phyloP scores from a whole-genome alignment of 2,113 vertebrate species.

The Vulpes vulpes region DNA sequence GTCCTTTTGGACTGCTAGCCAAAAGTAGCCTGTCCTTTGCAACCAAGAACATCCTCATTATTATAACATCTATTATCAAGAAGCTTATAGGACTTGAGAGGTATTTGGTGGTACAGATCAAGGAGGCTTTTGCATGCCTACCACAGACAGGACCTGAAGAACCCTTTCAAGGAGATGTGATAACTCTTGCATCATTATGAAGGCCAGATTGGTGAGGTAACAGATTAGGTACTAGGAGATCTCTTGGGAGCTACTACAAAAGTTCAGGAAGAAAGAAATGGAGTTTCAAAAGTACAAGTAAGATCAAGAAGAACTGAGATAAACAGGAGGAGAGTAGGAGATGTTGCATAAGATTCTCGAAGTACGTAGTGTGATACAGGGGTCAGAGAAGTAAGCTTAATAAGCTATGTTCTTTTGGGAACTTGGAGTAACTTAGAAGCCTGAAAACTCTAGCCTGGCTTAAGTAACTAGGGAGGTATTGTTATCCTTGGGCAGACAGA shows the following conservation, averaged over 20 bases:
- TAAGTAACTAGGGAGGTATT: not conserved
- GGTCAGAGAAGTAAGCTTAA: not conserved
- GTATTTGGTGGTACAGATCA: not conserved
- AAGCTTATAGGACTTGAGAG: not conserved
- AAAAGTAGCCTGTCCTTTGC: not conserved
- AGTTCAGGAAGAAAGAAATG: slow-evolving; percentile 4
- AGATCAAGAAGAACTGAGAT: not conserved
- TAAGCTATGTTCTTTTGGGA: slow-evolving; percentile 1
- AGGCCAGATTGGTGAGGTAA: not conserved
- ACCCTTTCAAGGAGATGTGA: not conserved
- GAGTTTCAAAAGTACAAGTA: not conserved
- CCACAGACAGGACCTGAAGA: not conserved
- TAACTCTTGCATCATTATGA: slow-evolving; percentile 13
- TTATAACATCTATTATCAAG: not conserved
- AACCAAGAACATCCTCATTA: not conserved
- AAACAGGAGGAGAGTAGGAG: not conserved
- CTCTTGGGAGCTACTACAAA: not conserved
- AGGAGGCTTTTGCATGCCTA: not conserved
- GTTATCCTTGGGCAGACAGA: not conserved
- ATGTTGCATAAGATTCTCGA: not conserved
- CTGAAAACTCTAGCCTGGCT: not conserved
- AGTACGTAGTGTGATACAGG: not conserved
- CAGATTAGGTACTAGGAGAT: not conserved
- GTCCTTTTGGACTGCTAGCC: not conserved
- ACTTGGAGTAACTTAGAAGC: not conserved